Conservation (phyloP, 2,888 invertebrate genomes). For the Carterocephalus palaemon region DNA sequence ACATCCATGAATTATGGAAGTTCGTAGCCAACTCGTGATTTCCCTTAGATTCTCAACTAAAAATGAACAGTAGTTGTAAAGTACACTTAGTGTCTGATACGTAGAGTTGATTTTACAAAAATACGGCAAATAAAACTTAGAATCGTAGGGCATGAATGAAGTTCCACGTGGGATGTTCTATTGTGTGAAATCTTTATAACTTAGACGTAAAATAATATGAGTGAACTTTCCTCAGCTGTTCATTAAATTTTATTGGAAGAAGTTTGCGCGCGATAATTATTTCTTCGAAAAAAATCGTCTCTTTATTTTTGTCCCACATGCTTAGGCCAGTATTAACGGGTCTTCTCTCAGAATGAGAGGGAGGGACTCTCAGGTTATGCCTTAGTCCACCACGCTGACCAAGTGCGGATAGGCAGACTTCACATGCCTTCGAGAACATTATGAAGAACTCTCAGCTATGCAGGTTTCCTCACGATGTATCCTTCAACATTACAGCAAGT, state of each 20-base stretch:
- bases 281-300: too few species aligned
- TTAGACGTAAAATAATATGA: conserved; percentile 21
- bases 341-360: too few species aligned
- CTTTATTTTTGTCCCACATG: too few species aligned
- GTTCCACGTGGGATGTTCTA: conserved; percentile 33
- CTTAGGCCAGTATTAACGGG: too few species aligned
- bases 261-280: conserved; percentile 26
- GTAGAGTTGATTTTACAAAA: conserved; percentile 20
- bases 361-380: too few species aligned
- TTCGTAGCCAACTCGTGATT: conserved; percentile 29
- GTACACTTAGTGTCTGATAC: not conserved
- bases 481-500: too few species aligned
- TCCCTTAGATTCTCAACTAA: conserved; percentile 18
- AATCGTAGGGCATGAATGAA: conserved; percentile 27
- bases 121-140: conserved; percentile 3
- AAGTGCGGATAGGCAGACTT: too few species aligned
- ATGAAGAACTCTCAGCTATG: too few species aligned
- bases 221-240: conserved; percentile 21
- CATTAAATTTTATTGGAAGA: conserved; percentile 27
- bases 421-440: too few species aligned
- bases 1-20: conserved; percentile 53
- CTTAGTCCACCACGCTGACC: too few species aligned
- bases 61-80: conserved; percentile 9
- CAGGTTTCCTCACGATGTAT: too few species aligned
- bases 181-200: conserved; percentile 32